Evolutionary conservation across 2,888 invertebrate genomes (phyloP).

Genomic region (Nomada hirtipes): DNA sequence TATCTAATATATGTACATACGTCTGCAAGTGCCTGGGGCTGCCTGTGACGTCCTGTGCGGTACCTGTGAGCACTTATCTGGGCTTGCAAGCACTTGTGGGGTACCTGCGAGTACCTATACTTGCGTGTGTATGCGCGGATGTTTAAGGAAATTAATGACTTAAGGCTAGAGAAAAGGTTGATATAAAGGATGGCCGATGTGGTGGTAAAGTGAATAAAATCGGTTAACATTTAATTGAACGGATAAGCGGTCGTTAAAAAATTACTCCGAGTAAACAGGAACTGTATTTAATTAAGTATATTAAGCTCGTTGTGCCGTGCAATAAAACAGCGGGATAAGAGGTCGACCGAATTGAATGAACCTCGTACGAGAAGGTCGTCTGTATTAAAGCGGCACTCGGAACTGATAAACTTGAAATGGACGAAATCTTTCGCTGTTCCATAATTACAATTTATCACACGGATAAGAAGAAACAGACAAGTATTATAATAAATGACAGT

Average conservation of each 20-base stretch:
- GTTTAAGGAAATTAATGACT: no score
- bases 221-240: neutral
- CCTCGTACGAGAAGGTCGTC: conserved; percentile 15
- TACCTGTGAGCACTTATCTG: no score
- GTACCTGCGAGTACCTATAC: no score
- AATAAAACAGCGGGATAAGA: conserved; percentile 8
- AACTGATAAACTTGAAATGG: neutral
- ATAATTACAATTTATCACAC: no score
- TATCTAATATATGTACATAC: no score
- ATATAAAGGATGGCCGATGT: no score
- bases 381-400: conserved; percentile 4
- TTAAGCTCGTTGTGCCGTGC: conserved; percentile 40
- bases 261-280: conserved; percentile 40
- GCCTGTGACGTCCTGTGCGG: no score
- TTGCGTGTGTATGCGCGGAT: no score
- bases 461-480: no score
- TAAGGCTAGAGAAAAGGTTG: neutral
- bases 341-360: conserved; percentile 23
- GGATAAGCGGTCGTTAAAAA: conserved; percentile 17
- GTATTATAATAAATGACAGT: neutral
- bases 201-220: neutral
- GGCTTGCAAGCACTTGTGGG: no score
- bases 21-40: no score
- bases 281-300: conserved; percentile 49
- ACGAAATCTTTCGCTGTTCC: neutral